Base-by-base conservation (phyloP, 2,113 vertebrate genomes). In the Brachionichthys hirsutus region DNA sequence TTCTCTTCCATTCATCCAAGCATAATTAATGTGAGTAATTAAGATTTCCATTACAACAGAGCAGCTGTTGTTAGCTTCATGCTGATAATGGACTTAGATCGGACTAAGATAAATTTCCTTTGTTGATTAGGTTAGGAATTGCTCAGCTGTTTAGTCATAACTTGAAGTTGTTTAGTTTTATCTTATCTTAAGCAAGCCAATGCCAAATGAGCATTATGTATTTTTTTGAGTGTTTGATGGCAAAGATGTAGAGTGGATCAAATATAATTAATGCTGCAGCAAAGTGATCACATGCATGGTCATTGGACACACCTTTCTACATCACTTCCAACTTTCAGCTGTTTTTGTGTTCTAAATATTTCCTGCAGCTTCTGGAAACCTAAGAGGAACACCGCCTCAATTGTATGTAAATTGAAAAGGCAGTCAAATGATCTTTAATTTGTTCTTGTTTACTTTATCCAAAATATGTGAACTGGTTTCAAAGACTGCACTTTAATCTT, bases 1-100 rank as follows among this genome's bases (percentile, higher is more conserved):
- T 83, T 88, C 75, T 84, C 67, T 76, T 76, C 77, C 80, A 82
- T 89, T 87, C 71, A 86, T 81, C 74, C 68, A 49, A 17, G 75
- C 71, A 86, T 88, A 90, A 90, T 88, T 87, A 89, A 91, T 88
- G 83, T 84, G 84, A 84, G 73, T 90, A 87, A 91, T 90, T 89
- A 90, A 87, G 88, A 84, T 87, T 89, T 86, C 63, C 78, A 90
- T 90, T 89, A 90, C 85, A 86, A 87, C 80, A 50, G 67, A 85
- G 82, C 88, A 90, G 89, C 88, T 90, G 87, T 86, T 88, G 85
- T 84, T 88, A 85, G 86, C 83, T 75, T 80, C 82, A 80, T 73
- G 86, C 84, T 86, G 83, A 88, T 90, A 88, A 89, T 89, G 79
- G 86, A 87, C 82, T 89, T 77, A 81, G 89, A 90, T 91, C 81